Base-by-base conservation (phyloP, 2,797 vertebrate genomes). In the Tolypeutes matacus region DNA sequence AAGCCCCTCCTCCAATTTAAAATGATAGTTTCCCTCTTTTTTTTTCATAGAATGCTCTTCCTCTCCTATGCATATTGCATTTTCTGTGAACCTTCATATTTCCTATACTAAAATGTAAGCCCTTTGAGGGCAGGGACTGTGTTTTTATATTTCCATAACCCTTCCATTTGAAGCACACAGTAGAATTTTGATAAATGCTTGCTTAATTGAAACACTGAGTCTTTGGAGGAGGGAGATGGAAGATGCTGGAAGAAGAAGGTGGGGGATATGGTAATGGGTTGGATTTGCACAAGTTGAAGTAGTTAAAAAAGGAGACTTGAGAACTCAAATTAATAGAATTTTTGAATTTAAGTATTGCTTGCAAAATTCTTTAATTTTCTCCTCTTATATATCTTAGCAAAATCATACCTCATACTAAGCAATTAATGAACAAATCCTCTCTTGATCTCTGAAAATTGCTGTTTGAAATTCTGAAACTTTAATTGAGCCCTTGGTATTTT, bases 121-220 rank as follows among this genome's bases (percentile, higher is more conserved):
- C 5, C 25, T 25, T 53, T 60, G 53, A 34, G 42, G 46, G 11
- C 46, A 46, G 46, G 39, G 46, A 46, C 46, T 46, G 46, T 46
- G 46, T 46, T 46, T 46, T 21, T 31, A 3, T 1, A 2, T 42
- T 4, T 23, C 1, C 14, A 12, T 0, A 1, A 27, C 2, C 39
- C 18, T 13, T 70, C 49, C 3, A 9, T 25, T 5, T 15, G 8
- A 8, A 56, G 13, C 20, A 36, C 6, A 2, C 7, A 31, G 36
- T 7, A 73, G 25, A 36, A 14, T 36, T 51, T 36, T 62, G 64
- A 31, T 6, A 46, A 42, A 23, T 29, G 31, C 9, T 65, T 4
- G 10, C 13, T 51, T 25, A 21, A 64, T 0, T 13, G 18, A 56
- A 36, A 18, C 9, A n/a, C 3, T 36, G 67, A 17, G 3, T 21